A percentile compares a stretch with the other conserved stretches of the same genome.
These are phyloP conservation scores for Macroglossus sobrinus DNA, from an alignment of 2,113 vertebrate genomes.

Conservation along the genomic window DNA sequence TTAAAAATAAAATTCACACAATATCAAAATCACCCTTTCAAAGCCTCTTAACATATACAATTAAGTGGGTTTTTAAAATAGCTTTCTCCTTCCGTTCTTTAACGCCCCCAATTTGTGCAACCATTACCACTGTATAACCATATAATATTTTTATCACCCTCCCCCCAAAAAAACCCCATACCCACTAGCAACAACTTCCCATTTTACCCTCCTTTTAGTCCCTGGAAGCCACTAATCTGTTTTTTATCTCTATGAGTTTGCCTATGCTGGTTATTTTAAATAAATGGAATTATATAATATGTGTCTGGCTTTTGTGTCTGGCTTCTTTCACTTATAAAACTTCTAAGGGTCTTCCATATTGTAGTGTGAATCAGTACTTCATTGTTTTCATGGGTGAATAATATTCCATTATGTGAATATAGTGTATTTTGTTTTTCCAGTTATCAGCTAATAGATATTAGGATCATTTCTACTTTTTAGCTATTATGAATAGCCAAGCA, in stretches of 20 bases:
- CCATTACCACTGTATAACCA: not conserved
- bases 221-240: not conserved
- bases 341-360: not conserved
- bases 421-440: not conserved
- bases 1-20: not conserved
- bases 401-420: not conserved
- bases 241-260: not conserved
- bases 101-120: not conserved
- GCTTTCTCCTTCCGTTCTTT: too few relatives aligned
- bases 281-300: not conserved
- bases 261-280: not conserved
- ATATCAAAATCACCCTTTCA: not conserved
- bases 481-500: not conserved
- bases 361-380: not conserved
- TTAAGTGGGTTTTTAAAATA: not conserved
- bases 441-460: not conserved
- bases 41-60: not conserved
- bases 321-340: constrained; percentile 12
- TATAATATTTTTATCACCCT: not conserved
- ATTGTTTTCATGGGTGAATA: not conserved
- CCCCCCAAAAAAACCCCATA: not conserved
- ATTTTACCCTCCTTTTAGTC: not conserved
- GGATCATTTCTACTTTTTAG: not conserved
- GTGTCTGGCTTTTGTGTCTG: not conserved
- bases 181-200: not conserved